Evolutionary conservation across 2,888 invertebrate species (phyloP).

Genomic region (Rhorus exstirpatorius): DNA sequence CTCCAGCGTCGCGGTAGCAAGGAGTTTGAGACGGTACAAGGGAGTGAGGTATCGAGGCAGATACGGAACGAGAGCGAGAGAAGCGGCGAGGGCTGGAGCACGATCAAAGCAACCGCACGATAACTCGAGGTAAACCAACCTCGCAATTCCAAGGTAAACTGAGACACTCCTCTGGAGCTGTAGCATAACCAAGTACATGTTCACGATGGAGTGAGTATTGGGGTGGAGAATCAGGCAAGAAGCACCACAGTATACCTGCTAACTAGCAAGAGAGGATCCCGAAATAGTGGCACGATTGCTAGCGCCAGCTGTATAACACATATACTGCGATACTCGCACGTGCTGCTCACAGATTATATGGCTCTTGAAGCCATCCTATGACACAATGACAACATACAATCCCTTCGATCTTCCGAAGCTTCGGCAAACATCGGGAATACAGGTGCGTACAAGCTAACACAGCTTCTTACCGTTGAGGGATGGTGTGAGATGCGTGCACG

Average conservation of each 20-base stretch:
- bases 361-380: constrained; percentile 55
- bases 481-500: background rate
- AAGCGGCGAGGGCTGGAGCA: constrained; percentile 52
- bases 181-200: constrained; percentile 47
- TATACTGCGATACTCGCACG: background rate
- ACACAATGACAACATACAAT: constrained; percentile 20
- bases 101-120: constrained; percentile 77
- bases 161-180: constrained; percentile 60
- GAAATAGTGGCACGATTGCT: constrained; percentile 16
- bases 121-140: constrained; percentile 78
- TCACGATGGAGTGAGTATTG: constrained; percentile 12
- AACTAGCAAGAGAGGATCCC: constrained; percentile 34
- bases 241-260: constrained; percentile 30
- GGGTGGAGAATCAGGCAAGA: constrained; percentile 34
- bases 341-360: constrained; percentile 43
- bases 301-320: background rate
- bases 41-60: constrained; percentile 47
- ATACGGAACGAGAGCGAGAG: constrained; percentile 70
- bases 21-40: constrained; percentile 30
- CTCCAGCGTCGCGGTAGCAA: constrained; percentile 8
- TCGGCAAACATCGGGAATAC: constrained; percentile 14
- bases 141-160: constrained; percentile 78
- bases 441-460: constrained; percentile 26
- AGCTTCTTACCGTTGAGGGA: constrained; percentile 17
- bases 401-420: constrained; percentile 37